Base-by-base conservation (phyloP, 2,888 invertebrate genomes). In the Schizotus pectinicornis region DNA sequence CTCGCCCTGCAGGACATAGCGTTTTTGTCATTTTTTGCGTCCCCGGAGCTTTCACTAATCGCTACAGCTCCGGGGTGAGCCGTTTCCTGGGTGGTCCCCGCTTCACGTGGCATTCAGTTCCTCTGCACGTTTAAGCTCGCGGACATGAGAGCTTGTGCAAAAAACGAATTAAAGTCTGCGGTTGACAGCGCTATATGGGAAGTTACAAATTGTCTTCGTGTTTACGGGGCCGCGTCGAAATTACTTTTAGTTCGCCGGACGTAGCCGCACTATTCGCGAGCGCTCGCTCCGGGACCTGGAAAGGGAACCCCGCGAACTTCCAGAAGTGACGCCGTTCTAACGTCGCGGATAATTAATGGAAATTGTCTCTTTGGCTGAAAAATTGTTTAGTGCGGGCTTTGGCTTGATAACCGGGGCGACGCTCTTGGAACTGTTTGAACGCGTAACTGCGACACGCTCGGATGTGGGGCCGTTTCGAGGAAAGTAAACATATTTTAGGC, bases 131-230 rank as follows among this genome's bases (percentile, higher is more conserved):
- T 22, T 22, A 22, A 22, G 39, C 39, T 39, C 6, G 39, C 13
- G 39, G 39, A 22, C 22, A 22, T 22, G 22, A 5, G 22, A 22
- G 22, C 22, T 22, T 12, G 11, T 12, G 13, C 39, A 39, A 53
- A 61, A 61, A 61, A 57, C 57, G 57, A 61, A 61, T 61, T 61
- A 61, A 45, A 31, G 56, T 57, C 56, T 61, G 57, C 46, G 53
- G 45, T 49, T 37, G 56, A 57, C 51, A 53, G 53, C 56, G 34
- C 42, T 42, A 22, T 22, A 30, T 49, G 43, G 55, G 55, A 41
- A 39, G 57, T 52, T 57, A 52, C 47, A 47, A 50, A 55, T 55
- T 54, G 39, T 39, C 39, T 12, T 22, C 22, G 22, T 22, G 22
- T 22, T 22, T 22, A 22, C 22, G 22, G 22, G 22, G 22, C 22